These are phyloP conservation scores for Nanorana parkeri DNA, from an alignment of 2,113 vertebrate genomes.

Conservation along the genomic window DNA sequence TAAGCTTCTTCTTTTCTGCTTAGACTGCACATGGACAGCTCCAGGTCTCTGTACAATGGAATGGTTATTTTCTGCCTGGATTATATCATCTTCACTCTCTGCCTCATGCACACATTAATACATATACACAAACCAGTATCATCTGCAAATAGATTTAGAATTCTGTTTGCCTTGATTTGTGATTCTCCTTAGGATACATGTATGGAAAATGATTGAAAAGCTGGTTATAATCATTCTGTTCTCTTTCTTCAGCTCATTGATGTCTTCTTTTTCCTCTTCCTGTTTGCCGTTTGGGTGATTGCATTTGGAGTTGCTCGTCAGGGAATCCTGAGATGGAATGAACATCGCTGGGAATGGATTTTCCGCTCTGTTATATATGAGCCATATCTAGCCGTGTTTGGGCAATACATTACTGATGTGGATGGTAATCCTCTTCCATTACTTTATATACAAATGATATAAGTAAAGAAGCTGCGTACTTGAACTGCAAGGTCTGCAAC, in stretches of 20 bases:
- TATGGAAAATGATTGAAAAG: too few species aligned
- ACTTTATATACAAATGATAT: neutral
- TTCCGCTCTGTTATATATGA: conserved; percentile 81
- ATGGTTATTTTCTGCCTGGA: conserved; percentile 92
- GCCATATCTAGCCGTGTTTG: conserved; percentile 81
- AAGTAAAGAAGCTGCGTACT: neutral
- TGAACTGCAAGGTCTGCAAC: too few species aligned
- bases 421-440: conserved; percentile 66
- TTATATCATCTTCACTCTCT: conserved; percentile 94
- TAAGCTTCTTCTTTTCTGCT: conserved; percentile 24
- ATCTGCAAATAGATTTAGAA: too few species aligned
- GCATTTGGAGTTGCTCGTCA: conserved; percentile 81
- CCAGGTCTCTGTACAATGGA: conserved; percentile 80
- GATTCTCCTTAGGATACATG: too few species aligned
- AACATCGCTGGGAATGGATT: conserved; percentile 81
- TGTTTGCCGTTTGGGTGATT: conserved; percentile 82
- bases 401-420: conserved; percentile 79
- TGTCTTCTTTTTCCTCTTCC: conserved; percentile 83
- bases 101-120: conserved; percentile 92
- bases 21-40: conserved; percentile 73
- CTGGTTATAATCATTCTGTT: neutral
- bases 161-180: too few species aligned
- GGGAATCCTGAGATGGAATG: conserved; percentile 77
- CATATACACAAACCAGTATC: too few species aligned
- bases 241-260: conserved; percentile 72